phyloP scores from a whole-genome alignment of 1,140 invertebrate species.

The Pygmarrhopalites habei region DNA sequence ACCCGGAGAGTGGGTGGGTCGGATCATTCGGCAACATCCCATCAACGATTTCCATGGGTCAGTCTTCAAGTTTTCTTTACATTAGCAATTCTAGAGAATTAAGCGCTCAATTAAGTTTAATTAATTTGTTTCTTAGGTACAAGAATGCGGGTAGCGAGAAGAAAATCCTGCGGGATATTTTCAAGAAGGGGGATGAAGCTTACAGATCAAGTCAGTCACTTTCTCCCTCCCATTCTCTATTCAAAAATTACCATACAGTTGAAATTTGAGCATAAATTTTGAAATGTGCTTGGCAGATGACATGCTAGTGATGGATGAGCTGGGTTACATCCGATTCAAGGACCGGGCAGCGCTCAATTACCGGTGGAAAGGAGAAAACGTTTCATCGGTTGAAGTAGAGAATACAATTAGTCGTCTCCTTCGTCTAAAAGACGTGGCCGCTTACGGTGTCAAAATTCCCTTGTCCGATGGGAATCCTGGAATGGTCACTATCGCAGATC shows the following conservation, averaged over 20 bases:
- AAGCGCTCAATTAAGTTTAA: too few relatives aligned
- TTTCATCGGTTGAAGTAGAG: conserved; percentile 95
- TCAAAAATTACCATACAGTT: conserved; percentile 1
- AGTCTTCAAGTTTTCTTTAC: neutral
- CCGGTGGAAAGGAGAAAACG: conserved; percentile 97
- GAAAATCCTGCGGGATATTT: conserved; percentile 63
- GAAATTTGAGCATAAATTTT: neutral
- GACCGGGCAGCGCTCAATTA: conserved; percentile 58
- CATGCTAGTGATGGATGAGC: conserved; percentile 53
- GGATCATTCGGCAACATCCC: conserved; percentile 77
- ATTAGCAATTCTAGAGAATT: too few relatives aligned
- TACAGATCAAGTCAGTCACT: conserved; percentile 57
- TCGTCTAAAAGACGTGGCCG: conserved; percentile 77
- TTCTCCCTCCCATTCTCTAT: neutral
- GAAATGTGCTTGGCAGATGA: conserved; percentile 50
- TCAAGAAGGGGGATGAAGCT: conserved; percentile 59
- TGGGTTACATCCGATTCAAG: conserved; percentile 57
- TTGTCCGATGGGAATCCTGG: conserved; percentile 56
- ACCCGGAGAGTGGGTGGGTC: conserved; percentile 87
- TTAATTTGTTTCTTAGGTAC: conserved; percentile 24
- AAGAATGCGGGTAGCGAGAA: conserved; percentile 57
- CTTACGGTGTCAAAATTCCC: conserved; percentile 66
- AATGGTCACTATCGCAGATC: conserved; percentile 88
- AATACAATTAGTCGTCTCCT: conserved; percentile 77
- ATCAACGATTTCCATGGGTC: conserved; percentile 73